Percentiles rank a stretch among this genome's conserved stretches.
Evolutionary conservation across 2,888 invertebrate genomes (phyloP).

Genomic region (Labia minor): DNA sequence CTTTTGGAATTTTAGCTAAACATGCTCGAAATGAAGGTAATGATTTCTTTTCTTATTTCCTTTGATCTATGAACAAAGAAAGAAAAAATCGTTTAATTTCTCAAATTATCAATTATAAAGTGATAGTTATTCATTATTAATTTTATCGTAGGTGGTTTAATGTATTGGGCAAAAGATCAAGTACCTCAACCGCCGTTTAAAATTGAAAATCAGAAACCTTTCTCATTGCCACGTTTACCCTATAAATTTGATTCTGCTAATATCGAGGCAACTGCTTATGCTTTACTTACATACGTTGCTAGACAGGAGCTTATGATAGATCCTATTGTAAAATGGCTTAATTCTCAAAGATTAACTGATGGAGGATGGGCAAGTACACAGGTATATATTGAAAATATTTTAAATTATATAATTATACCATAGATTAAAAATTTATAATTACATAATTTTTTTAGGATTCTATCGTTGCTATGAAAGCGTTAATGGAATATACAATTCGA

Average conservation of each 20-base stretch:
- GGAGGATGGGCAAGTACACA: slow-evolving; percentile 84
- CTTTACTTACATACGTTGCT: slow-evolving; percentile 75
- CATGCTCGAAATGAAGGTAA: slow-evolving; percentile 56
- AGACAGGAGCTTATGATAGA: slow-evolving; percentile 72
- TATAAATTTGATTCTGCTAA: slow-evolving; percentile 84
- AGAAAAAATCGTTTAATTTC: not conserved
- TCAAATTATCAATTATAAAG: not conserved
- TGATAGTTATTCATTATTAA: not conserved
- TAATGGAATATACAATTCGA: slow-evolving; percentile 79
- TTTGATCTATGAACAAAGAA: too few relatives aligned
- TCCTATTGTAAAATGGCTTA: slow-evolving; percentile 82
- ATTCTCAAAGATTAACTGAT: slow-evolving; percentile 72
- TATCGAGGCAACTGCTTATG: slow-evolving; percentile 87
- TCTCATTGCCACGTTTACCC: slow-evolving; percentile 74
- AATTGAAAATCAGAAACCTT: slow-evolving; percentile 83
- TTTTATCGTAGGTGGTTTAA: slow-evolving; percentile 51
- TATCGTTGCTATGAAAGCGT: slow-evolving; percentile 73
- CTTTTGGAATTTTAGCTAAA: slow-evolving; percentile 58
- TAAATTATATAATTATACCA: not conserved
- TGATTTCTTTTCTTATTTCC: too few relatives aligned
- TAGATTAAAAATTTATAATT: not conserved
- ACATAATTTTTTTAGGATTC: slow-evolving; percentile 55
- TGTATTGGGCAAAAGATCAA: slow-evolving; percentile 73
- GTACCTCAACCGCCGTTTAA: slow-evolving; percentile 74
- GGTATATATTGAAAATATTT: slow-evolving; percentile 31